These are phyloP conservation scores for Cricetomys ansorgei DNA, from an alignment of 2,113 vertebrate species.

Conservation along the genomic window DNA sequence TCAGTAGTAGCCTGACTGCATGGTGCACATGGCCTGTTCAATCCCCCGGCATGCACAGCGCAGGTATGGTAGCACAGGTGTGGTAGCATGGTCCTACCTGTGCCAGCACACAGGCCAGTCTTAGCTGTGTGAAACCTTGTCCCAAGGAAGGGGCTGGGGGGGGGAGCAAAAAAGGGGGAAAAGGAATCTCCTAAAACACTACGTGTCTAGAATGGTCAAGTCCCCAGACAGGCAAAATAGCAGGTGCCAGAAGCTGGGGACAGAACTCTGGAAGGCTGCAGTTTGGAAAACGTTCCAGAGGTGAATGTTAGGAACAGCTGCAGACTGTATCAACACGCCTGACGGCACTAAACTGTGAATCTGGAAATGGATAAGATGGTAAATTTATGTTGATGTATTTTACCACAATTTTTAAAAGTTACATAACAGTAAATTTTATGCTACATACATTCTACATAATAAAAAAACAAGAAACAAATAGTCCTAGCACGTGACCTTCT, in stretches of 20 bases:
- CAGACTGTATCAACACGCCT: rapidly evolving
- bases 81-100: too few species aligned
- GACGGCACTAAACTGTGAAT: rapidly evolving
- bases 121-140: neutral
- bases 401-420: neutral
- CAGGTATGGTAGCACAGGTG: neutral
- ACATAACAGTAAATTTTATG: neutral
- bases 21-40: neutral
- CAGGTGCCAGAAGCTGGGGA: neutral
- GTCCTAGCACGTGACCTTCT: neutral
- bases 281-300: neutral
- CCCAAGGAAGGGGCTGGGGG: neutral
- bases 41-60: neutral
- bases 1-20: neutral
- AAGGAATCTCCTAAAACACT: neutral
- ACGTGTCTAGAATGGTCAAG: neutral
- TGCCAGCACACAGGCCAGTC: too few species aligned
- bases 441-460: neutral
- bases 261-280: rapidly evolving
- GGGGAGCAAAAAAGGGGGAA: neutral
- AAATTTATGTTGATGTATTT: neutral
- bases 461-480: neutral
- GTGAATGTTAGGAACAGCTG: rapidly evolving
- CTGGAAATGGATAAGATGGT: rapidly evolving
- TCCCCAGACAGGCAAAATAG: too few species aligned